Conservation (phyloP, 2,113 vertebrate species). For the Campylomormyrus numenius region DNA sequence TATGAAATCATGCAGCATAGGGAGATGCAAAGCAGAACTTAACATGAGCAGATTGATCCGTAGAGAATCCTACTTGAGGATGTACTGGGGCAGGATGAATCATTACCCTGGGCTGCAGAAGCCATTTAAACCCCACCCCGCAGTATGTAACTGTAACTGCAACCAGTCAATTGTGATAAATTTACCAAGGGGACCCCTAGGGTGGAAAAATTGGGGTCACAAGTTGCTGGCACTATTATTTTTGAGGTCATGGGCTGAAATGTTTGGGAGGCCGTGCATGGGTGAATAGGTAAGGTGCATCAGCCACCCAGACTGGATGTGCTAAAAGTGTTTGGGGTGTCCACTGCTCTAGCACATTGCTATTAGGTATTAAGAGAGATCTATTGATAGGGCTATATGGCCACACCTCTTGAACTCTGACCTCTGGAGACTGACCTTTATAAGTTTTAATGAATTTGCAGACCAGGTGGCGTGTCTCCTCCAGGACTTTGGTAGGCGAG, state of each 20-base stretch:
- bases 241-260: neutral
- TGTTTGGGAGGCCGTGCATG: neutral
- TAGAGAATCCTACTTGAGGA: neutral
- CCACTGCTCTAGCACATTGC: neutral
- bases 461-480: conserved; percentile 44
- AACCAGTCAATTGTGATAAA: neutral
- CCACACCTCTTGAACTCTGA: neutral
- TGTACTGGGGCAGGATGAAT: neutral
- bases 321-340: neutral
- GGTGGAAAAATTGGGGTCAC: neutral
- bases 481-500: conserved; percentile 45
- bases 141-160: neutral
- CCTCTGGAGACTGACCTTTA: conserved; percentile 39
- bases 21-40: neutral
- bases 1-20: neutral
- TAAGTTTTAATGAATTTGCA: conserved; percentile 47
- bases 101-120: neutral
- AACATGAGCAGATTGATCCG: neutral
- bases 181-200: neutral
- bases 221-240: neutral
- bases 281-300: neutral
- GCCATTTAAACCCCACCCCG: neutral
- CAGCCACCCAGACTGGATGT: neutral
- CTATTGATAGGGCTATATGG: neutral
- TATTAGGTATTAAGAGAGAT: neutral